phyloP scores from a whole-genome alignment of 2,797 vertebrate genomes.

The Gymnopithys bicolor region DNA sequence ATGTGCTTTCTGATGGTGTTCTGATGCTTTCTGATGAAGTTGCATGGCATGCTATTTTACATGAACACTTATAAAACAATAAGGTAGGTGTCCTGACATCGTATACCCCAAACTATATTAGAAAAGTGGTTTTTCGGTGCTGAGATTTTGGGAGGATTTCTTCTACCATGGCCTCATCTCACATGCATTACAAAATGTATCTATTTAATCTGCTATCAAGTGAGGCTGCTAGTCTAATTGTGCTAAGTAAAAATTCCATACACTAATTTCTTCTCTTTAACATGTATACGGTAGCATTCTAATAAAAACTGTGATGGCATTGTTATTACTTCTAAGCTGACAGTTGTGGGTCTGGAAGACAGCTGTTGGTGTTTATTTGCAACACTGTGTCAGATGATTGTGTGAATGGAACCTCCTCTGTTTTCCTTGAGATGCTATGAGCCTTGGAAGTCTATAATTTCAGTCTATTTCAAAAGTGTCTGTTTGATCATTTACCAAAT shows the following conservation, averaged over 20 bases:
- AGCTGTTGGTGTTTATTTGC: not conserved
- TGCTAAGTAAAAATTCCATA: not conserved
- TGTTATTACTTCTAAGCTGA: not conserved
- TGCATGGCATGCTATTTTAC: not conserved
- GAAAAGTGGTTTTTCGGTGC: not conserved
- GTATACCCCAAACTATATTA: not conserved
- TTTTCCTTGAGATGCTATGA: not conserved
- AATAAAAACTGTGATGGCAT: not conserved
- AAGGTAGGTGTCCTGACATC: not conserved
- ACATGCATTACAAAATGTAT: not conserved
- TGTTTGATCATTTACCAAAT: not conserved
- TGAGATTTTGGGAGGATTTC: not conserved
- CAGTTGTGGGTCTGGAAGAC: not conserved
- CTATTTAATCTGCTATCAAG: not conserved
- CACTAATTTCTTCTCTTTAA: not conserved
- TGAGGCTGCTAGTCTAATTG: not conserved
- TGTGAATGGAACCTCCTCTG: not conserved
- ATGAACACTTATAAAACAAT: not conserved
- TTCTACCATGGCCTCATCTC: not conserved
- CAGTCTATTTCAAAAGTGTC: not conserved
- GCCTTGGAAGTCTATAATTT: not conserved
- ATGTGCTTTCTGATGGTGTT: not conserved
- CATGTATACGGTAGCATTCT: not conserved
- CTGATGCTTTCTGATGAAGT: not conserved
- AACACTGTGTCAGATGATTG: fast-evolving